phyloP scores from a whole-genome alignment of 2,113 vertebrate species.

The Anguilla rostrata region DNA sequence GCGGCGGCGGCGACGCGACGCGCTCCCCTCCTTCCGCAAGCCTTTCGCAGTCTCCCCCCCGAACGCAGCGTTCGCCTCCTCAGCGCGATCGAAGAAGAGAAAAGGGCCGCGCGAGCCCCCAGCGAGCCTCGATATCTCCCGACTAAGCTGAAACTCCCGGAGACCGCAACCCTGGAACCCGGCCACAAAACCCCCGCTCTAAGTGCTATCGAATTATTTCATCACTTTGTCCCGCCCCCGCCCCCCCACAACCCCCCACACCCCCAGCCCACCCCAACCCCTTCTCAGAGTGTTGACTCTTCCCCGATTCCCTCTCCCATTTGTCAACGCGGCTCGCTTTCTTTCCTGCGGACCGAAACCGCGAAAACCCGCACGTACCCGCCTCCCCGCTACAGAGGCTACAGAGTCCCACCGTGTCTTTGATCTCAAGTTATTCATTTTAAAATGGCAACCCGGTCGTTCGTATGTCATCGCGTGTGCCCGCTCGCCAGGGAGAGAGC shows the following conservation, averaged over 20 bases:
- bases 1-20: neutral
- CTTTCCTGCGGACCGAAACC: neutral
- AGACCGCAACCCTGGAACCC: neutral
- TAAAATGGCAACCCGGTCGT: neutral
- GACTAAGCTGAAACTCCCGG: conserved; percentile 7
- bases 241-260: too few species aligned
- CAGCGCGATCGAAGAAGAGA: neutral
- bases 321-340: neutral
- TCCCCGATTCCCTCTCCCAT: neutral
- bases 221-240: conserved; percentile 8
- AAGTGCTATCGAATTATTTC: conserved; percentile 21
- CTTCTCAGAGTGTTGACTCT: neutral
- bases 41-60: neutral
- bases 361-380: neutral
- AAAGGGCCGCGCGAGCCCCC: neutral
- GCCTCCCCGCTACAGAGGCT: neutral
- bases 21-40: neutral
- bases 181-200: neutral
- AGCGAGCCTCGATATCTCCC: conserved; percentile 2
- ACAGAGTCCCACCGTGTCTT: neutral
- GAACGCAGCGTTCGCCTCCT: neutral
- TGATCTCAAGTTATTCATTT: neutral
- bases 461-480: neutral
- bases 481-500: neutral
- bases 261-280: too few species aligned